These are phyloP conservation scores for Drosophila prolongata DNA, from an alignment of 2,888 invertebrate species.

Conservation along the genomic window DNA sequence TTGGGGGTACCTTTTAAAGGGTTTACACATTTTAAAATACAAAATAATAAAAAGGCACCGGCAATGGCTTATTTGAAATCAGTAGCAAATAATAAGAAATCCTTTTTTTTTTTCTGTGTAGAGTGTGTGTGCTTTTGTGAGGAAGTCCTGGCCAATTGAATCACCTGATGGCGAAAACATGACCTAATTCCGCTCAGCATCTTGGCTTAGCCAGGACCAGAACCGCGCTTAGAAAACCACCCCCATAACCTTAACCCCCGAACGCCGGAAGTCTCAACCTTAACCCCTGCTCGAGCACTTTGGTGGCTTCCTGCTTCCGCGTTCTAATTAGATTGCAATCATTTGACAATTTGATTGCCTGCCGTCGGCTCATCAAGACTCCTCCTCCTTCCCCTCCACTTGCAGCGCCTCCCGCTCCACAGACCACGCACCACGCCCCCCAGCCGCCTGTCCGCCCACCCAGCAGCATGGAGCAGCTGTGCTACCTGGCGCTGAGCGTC, in stretches of 20 bases:
- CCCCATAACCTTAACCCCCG: slow-evolving; percentile 2
- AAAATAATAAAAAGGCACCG: background rate
- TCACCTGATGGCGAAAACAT: slow-evolving; percentile 47
- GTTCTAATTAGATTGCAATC: slow-evolving; percentile 37
- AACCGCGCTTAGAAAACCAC: slow-evolving; percentile 22
- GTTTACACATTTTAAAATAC: background rate
- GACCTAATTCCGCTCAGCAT: slow-evolving; percentile 62
- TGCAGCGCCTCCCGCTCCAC: slow-evolving; percentile 15
- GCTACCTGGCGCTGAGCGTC: slow-evolving; percentile 78
- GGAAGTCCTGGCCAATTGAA: background rate
- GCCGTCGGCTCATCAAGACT: slow-evolving; percentile 1
- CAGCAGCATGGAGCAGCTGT: slow-evolving; percentile 67
- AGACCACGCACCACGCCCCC: background rate
- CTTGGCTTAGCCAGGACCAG: slow-evolving; percentile 48
- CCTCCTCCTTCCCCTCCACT: slow-evolving; percentile 9
- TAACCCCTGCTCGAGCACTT: slow-evolving; percentile 27
- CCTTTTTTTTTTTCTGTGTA: background rate
- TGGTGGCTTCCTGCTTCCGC: slow-evolving; percentile 36
- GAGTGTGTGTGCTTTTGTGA: background rate
- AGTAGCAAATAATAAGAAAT: background rate
- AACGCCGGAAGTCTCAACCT: background rate
- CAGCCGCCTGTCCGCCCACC: background rate
- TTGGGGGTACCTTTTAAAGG: background rate
- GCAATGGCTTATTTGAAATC: background rate
- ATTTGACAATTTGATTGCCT: slow-evolving; percentile 30